Evolutionary conservation across 2,797 vertebrate genomes (phyloP).

Genomic region (Anabacerthia variegaticeps): DNA sequence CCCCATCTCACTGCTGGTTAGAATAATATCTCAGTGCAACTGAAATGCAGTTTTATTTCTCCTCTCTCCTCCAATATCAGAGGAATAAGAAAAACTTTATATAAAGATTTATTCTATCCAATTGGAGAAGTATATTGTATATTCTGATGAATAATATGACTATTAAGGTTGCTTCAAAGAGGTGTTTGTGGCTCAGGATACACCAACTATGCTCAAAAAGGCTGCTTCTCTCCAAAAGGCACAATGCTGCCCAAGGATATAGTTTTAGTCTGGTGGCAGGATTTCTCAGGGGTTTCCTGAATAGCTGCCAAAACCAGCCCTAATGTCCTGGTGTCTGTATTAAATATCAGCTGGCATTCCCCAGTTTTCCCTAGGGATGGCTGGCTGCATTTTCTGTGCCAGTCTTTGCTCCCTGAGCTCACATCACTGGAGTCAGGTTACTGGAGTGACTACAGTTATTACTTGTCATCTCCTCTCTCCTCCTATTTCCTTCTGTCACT

Average conservation of each 20-base stretch:
- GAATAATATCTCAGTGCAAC: not conserved
- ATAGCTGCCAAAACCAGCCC: not conserved
- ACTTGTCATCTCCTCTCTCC: not conserved
- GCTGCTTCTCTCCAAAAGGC: not conserved
- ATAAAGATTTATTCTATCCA: not conserved
- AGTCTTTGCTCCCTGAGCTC: not conserved
- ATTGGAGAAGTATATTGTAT: not conserved
- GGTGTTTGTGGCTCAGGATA: not conserved
- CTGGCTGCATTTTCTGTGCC: not conserved
- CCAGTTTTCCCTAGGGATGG: not conserved
- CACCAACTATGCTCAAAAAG: not conserved
- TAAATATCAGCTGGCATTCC: not conserved
- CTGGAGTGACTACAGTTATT: not conserved
- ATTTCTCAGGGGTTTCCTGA: not conserved
- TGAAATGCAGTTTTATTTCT: not conserved
- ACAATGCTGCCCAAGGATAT: not conserved
- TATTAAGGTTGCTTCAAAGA: not conserved
- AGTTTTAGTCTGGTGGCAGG: not conserved
- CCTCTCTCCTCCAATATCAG: not conserved
- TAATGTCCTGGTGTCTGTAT: not conserved
- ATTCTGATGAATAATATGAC: not conserved
- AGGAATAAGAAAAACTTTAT: not conserved
- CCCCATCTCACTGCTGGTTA: not conserved
- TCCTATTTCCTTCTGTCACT: not conserved
- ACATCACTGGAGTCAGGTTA: not conserved